phyloP scores from a whole-genome alignment of 1,140 invertebrate genomes.

The Sesamia nonagrioides region DNA sequence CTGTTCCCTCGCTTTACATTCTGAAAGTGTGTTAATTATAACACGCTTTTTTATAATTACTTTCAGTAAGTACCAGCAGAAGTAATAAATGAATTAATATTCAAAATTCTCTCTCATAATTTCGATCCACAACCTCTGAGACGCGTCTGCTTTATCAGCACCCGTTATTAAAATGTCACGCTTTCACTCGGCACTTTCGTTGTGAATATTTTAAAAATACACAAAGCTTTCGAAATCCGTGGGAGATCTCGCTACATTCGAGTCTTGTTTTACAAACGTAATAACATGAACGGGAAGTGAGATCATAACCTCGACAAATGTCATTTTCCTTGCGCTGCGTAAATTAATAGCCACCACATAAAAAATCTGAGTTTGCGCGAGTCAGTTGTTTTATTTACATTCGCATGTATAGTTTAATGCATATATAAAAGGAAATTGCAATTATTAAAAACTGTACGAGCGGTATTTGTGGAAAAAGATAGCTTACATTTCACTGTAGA shows the following conservation, averaged over 20 bases:
- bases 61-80: background rate
- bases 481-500: background rate
- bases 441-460: background rate
- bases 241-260: slow-evolving; percentile 25
- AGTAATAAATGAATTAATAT: slow-evolving; percentile 34
- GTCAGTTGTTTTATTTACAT: slow-evolving; percentile 7
- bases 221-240: slow-evolving; percentile 59
- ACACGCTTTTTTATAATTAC: slow-evolving; percentile 28
- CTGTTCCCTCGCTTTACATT: background rate
- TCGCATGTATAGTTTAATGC: background rate
- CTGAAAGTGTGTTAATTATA: slow-evolving; percentile 32
- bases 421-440: slow-evolving; percentile 9
- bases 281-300: slow-evolving; percentile 7
- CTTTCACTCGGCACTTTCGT: slow-evolving; percentile 73
- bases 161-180: slow-evolving; percentile 64
- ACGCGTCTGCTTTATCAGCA: slow-evolving; percentile 51
- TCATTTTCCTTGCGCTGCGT: background rate
- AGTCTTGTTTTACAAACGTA: slow-evolving; percentile 22
- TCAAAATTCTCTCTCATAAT: slow-evolving; percentile 36
- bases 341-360: slow-evolving; percentile 10
- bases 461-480: background rate
- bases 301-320: slow-evolving; percentile 19
- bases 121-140: slow-evolving; percentile 1
- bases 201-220: slow-evolving; percentile 61
- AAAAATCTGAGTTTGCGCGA: background rate